Percentiles rank a stretch among this genome's conserved stretches.
Evolutionary conservation across 2,797 vertebrate genomes (phyloP).

Genomic region (Kryptolebias ocellatus): DNA sequence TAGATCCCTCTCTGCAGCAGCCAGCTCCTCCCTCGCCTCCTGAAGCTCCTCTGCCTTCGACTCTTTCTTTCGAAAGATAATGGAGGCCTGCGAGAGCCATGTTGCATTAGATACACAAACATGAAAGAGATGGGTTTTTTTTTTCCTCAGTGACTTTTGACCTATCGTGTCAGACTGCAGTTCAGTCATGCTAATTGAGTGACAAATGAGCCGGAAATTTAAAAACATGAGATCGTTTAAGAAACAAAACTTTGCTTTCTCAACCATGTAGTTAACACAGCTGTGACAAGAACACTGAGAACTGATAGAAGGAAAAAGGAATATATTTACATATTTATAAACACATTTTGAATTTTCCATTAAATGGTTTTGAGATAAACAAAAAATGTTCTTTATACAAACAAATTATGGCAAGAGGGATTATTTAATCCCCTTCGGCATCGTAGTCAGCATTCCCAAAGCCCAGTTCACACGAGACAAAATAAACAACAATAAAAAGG

Average conservation of each 20-base stretch:
- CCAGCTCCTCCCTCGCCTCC: slow-evolving; percentile 90
- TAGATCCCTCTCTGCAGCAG: slow-evolving; percentile 84
- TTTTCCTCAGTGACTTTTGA: slow-evolving; percentile 6
- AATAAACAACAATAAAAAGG: background rate
- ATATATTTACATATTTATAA: background rate
- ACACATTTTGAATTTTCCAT: background rate
- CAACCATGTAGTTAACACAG: background rate
- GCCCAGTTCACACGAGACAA: background rate
- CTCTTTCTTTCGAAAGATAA: slow-evolving; percentile 93
- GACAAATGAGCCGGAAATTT: background rate
- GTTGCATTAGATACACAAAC: slow-evolving; percentile 23
- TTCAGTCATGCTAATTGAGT: too few relatives aligned
- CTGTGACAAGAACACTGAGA: background rate
- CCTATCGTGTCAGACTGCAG: background rate
- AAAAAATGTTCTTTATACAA: background rate
- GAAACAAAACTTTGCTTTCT: background rate
- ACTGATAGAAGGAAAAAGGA: background rate
- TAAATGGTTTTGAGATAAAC: background rate
- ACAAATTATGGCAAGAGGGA: background rate
- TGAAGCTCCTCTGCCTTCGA: slow-evolving; percentile 94
- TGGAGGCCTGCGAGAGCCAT: slow-evolving; percentile 86
- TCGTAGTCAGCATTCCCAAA: background rate
- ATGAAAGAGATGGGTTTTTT: background rate
- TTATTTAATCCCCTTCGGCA: background rate
- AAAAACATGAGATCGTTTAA: background rate